These are phyloP conservation scores for Zygaena filipendulae DNA, from an alignment of 2,888 invertebrate genomes.

Conservation along the genomic window DNA sequence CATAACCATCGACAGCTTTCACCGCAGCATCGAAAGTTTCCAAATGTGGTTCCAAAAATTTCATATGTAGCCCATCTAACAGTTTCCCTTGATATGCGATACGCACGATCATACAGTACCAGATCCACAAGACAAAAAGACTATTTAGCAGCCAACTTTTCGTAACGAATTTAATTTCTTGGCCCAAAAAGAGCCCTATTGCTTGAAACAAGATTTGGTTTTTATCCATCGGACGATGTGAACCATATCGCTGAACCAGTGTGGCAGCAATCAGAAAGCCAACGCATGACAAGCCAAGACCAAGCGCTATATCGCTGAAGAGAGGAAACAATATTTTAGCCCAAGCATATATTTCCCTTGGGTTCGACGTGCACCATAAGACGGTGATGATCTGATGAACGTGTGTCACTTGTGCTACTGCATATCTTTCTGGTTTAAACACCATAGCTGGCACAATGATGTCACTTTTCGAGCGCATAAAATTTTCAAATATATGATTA, in stretches of 20 bases:
- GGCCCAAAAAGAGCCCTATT: slow-evolving; percentile 34
- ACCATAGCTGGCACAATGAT: slow-evolving; percentile 26
- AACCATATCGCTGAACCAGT: slow-evolving; percentile 19
- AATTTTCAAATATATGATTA: too few relatives aligned
- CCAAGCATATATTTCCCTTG: slow-evolving; percentile 28
- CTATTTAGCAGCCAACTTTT: slow-evolving; percentile 26
- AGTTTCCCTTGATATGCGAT: slow-evolving; percentile 38
- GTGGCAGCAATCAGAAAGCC: slow-evolving; percentile 20
- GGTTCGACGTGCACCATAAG: slow-evolving; percentile 33
- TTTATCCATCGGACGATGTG: slow-evolving; percentile 10
- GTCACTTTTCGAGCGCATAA: too few relatives aligned
- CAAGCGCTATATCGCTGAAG: slow-evolving; percentile 22
- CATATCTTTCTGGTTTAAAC: slow-evolving; percentile 22
- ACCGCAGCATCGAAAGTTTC: slow-evolving; percentile 26
- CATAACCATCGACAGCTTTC: slow-evolving; percentile 24
- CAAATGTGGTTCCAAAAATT: slow-evolving; percentile 28
- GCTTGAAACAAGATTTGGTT: slow-evolving; percentile 22
- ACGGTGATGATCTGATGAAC: slow-evolving; percentile 22
- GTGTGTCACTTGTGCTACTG: slow-evolving; percentile 23
- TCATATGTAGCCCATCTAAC: slow-evolving; percentile 27
- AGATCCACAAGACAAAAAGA: slow-evolving; percentile 36
- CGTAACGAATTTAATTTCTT: slow-evolving; percentile 25
- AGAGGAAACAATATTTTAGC: slow-evolving; percentile 31
- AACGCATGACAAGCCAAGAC: slow-evolving; percentile 21
- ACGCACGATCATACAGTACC: slow-evolving; percentile 37